Conservation (phyloP, 1,140 invertebrate genomes). For the Trichogramma pretiosum region DNA sequence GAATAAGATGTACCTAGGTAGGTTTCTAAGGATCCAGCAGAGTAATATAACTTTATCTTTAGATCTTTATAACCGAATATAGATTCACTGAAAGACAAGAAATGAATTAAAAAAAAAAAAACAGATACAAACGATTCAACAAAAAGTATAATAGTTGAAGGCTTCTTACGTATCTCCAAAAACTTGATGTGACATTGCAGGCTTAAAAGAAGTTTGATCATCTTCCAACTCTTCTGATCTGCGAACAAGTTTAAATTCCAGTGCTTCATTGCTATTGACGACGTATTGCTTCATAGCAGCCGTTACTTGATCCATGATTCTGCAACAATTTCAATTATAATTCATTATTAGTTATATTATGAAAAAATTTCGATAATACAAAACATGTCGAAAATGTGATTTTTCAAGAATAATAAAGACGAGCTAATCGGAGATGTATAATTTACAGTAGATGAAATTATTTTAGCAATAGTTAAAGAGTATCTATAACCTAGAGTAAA, state of each 20-base stretch:
- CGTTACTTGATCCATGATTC: slow-evolving; percentile 38
- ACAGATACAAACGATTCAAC: neutral
- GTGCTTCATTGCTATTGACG: slow-evolving; percentile 60
- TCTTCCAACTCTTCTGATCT: slow-evolving; percentile 61
- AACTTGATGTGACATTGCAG: slow-evolving; percentile 89
- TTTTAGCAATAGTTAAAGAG: too few relatives aligned
- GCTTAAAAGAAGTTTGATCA: slow-evolving; percentile 63
- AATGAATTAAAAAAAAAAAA: slow-evolving; percentile 8
- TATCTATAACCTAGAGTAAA: too few relatives aligned
- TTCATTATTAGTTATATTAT: neutral
- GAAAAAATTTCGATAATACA: too few relatives aligned
- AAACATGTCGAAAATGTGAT: too few relatives aligned
- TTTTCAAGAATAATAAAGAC: too few relatives aligned
- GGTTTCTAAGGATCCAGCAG: slow-evolving; percentile 68
- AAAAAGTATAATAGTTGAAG: neutral
- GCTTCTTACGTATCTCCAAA: slow-evolving; percentile 70
- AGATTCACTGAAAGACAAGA: slow-evolving; percentile 59
- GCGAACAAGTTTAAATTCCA: slow-evolving; percentile 72
- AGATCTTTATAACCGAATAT: slow-evolving; percentile 90
- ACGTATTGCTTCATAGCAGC: slow-evolving; percentile 53
- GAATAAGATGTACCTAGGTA: slow-evolving; percentile 60
- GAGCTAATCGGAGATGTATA: too few relatives aligned
- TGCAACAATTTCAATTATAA: neutral
- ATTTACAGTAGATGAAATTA: too few relatives aligned
- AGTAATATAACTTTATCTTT: slow-evolving; percentile 71